Percentiles rank a stretch among this genome's conserved stretches.
phyloP scores from a whole-genome alignment of 2,113 vertebrate species.

The Galeopterus variegatus region DNA sequence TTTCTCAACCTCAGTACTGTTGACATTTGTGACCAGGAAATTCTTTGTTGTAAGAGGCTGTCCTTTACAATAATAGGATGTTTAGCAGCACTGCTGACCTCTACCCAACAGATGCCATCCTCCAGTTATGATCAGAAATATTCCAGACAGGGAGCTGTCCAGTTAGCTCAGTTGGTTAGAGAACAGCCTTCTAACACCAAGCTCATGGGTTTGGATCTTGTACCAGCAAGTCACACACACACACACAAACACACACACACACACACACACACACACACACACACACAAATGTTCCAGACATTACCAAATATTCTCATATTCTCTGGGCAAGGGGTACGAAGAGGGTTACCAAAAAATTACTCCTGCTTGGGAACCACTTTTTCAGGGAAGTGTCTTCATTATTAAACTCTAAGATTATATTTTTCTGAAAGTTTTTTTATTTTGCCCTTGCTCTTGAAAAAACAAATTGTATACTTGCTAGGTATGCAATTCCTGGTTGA shows the following conservation, averaged over 20 bases:
- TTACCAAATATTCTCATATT: neutral
- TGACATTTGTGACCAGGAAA: neutral
- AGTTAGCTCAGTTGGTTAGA: no score
- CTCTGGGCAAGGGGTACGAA: no score
- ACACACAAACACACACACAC: no score
- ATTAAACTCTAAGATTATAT: neutral
- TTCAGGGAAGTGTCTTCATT: neutral
- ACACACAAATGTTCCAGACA: neutral
- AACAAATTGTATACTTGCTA: neutral
- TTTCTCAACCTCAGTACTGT: neutral
- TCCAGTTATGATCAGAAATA: neutral
- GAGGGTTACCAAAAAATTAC: neutral
- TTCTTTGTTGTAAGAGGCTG: neutral
- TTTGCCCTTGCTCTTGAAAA: neutral
- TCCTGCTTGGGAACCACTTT: neutral
- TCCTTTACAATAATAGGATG: neutral
- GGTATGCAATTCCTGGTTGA: neutral
- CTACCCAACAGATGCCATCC: neutral
- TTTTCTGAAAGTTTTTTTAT: neutral
- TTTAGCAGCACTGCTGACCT: neutral
- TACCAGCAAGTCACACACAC: no score
- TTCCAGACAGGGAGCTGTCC: neutral
- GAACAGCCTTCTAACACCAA: no score
- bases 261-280: no score
- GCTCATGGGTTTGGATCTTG: no score